phyloP scores from a whole-genome alignment of 2,797 vertebrate genomes.

The Gymnoscopelus microlampas region DNA sequence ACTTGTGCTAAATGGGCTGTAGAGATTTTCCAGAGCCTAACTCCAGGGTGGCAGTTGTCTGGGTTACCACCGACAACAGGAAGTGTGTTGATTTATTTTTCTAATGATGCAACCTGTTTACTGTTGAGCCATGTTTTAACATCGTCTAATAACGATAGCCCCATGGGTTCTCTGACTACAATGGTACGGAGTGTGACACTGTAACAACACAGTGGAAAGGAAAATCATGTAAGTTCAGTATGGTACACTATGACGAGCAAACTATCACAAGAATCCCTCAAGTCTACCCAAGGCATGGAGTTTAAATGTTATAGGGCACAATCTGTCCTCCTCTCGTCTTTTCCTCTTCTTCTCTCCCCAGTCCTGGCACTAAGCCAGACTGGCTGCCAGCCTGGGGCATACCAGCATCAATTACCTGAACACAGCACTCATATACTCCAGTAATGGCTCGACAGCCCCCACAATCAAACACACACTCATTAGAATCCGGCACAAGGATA shows the following conservation, averaged over 20 bases:
- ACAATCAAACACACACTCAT: conserved; percentile 23
- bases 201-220: no score
- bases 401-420: conserved; percentile 73
- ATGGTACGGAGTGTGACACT: no score
- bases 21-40: conserved; percentile 67
- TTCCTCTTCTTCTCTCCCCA: conserved; percentile 24
- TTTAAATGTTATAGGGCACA: conserved; percentile 27
- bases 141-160: no score
- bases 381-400: conserved; percentile 61
- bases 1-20: conserved; percentile 56
- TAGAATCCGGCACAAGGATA: conserved; percentile 16
- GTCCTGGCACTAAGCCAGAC: conserved; percentile 59
- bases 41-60: conserved; percentile 67
- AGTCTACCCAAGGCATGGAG: conserved; percentile 16
- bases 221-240: no score
- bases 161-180: no score
- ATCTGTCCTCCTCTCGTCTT: conserved; percentile 46
- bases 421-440: conserved; percentile 55
- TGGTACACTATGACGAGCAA: no score
- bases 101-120: conserved; percentile 61
- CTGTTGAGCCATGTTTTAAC: conserved; percentile 43
- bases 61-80: conserved; percentile 68
- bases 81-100: conserved; percentile 51
- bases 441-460: conserved; percentile 51
- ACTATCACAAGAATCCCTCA: no score